Percentiles rank a stretch among this genome's conserved stretches.
These are phyloP conservation scores for Aporrectodea caliginosa DNA, from an alignment of 1,140 invertebrate species.

Conservation along the genomic window DNA sequence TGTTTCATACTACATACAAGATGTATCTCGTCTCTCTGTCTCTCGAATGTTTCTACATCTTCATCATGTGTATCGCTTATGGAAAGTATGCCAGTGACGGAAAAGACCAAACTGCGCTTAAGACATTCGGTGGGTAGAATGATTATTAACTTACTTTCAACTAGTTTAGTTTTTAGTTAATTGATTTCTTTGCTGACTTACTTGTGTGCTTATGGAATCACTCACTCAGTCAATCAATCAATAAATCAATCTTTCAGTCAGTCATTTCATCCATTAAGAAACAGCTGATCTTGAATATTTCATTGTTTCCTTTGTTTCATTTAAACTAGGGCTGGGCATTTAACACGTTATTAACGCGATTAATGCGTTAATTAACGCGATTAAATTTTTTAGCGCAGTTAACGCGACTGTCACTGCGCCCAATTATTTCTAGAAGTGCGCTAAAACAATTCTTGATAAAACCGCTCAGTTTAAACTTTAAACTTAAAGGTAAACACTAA, in stretches of 20 bases:
- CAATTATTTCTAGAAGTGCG: too few relatives aligned
- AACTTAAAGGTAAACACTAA: too few relatives aligned
- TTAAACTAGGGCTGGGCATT: too few relatives aligned
- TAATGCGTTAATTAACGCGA: too few relatives aligned
- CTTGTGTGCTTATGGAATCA: not conserved
- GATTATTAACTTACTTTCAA: not conserved
- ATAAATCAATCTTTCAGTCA: not conserved
- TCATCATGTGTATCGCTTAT: slow-evolving; percentile 65
- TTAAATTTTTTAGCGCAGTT: too few relatives aligned
- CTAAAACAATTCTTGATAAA: too few relatives aligned
- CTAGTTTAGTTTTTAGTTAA: not conserved
- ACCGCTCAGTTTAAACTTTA: too few relatives aligned
- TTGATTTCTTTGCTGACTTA: not conserved
- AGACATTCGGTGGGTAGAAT: slow-evolving; percentile 5
- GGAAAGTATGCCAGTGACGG: slow-evolving; percentile 69
- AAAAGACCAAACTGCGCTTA: slow-evolving; percentile 48
- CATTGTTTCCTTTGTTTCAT: too few relatives aligned
- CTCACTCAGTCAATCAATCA: not conserved
- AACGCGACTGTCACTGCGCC: too few relatives aligned
- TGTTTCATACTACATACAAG: slow-evolving; percentile 83
- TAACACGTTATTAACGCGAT: too few relatives aligned
- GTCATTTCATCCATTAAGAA: not conserved
- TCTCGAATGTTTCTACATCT: slow-evolving; percentile 61
- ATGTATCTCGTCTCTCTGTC: slow-evolving; percentile 71
- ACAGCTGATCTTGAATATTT: not conserved